Evolutionary conservation across 2,888 invertebrate genomes (phyloP), one percentile per base, ranked within the genome.

Genomic region (Amblyjoppa fuscipennis): DNA sequence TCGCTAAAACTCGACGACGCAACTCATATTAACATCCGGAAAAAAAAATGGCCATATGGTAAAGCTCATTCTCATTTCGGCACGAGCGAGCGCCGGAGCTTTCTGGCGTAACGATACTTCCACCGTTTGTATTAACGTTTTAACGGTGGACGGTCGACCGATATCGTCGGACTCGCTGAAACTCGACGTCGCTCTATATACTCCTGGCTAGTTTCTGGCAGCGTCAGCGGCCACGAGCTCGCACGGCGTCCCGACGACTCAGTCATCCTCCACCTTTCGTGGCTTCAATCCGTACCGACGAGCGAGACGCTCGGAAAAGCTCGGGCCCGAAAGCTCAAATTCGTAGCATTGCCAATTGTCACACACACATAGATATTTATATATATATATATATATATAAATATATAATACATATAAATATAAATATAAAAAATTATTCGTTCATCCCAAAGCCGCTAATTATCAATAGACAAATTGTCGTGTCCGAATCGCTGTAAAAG

Each of bases 211-310:
- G 75, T 76, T 75, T 73, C 86, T 81, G 79, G 80, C 82, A 74
- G 78, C 83, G 80, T 80, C 69, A 69, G 73, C 75, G 61, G 84
- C 83, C 84, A 86, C 80, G 83, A 86, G 82, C 70, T 81, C 84
- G 83, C 84, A 84, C 84, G 85, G 91, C 93, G 92, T 93, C 92
- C 90, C 92, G 92, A 91, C 92, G 93, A 91, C 90, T 91, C 93
- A 94, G 93, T 93, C 88, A 91, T 90, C 88, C 91, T 90, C 90
- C 88, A 88, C 87, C 91, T 88, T 87, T 87, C 90, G 91, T 87
- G 87, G 77, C 59, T 59, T 75, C 80, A 76, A 73, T 81, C 77
- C 88, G 89, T 85, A 88, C 69, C 73, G 76, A 76, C 86, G 84
- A 83, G 83, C 83, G 51, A 70, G 61, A 53, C 45, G 41, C 68